A percentile compares a stretch with the other conserved stretches of the same genome.
phyloP scores from a whole-genome alignment of 1,140 invertebrate species.

The Acromyrmex echinatior region DNA sequence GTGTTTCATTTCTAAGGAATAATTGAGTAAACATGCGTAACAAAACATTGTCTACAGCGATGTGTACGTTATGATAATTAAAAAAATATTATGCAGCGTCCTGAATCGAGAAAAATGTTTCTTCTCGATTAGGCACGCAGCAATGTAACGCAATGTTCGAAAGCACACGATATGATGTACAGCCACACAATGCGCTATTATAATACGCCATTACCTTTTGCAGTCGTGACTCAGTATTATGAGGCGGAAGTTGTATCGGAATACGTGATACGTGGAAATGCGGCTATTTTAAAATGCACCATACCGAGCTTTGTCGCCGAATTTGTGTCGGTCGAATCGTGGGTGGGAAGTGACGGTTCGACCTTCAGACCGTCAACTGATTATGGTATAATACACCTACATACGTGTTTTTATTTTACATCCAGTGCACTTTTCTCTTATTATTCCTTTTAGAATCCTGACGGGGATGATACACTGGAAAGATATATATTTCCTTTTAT shows the following conservation, averaged over 20 bases:
- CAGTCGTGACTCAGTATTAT: constrained; percentile 96
- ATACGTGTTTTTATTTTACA: background rate
- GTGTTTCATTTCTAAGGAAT: constrained; percentile 6
- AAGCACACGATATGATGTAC: background rate
- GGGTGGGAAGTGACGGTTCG: constrained; percentile 93
- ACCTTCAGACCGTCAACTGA: constrained; percentile 88
- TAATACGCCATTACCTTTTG: constrained; percentile 63
- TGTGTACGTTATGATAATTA: constrained; percentile 1
- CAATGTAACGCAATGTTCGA: constrained; percentile 1
- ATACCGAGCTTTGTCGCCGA: constrained; percentile 97
- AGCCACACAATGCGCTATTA: constrained; percentile 49
- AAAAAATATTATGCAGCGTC: constrained; percentile 17
- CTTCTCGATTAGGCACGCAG: constrained; percentile 42
- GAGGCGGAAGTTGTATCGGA: constrained; percentile 97
- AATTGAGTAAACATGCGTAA: constrained; percentile 18
- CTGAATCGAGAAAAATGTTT: constrained; percentile 30
- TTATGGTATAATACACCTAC: constrained; percentile 84
- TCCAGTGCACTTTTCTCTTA: constrained; percentile 13
- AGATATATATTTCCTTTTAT: background rate
- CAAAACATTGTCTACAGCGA: constrained; percentile 1
- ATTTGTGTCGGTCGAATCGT: constrained; percentile 95
- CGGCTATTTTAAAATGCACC: constrained; percentile 96
- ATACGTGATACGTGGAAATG: constrained; percentile 96
- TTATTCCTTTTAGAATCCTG: background rate
- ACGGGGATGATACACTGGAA: constrained; percentile 8